Conservation (phyloP, 2,888 invertebrate genomes). For the Netelia fuscicornis region DNA sequence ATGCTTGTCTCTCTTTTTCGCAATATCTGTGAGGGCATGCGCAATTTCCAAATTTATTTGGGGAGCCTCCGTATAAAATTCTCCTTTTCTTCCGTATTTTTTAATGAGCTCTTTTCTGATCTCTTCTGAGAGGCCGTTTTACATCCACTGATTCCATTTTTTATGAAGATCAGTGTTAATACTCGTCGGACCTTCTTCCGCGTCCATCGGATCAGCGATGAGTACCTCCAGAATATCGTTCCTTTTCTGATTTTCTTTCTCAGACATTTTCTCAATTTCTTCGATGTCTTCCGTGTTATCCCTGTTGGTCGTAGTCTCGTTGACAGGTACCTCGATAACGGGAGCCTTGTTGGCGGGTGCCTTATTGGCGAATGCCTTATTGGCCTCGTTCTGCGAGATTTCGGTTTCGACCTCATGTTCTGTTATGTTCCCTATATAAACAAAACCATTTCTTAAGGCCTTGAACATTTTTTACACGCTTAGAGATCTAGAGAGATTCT, state of each 20-base stretch:
- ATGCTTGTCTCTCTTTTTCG: constrained; percentile 61
- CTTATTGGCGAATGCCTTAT: too few species aligned
- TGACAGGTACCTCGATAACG: not conserved
- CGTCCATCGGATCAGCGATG: constrained; percentile 38
- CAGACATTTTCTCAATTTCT: constrained; percentile 17
- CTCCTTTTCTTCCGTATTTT: constrained; percentile 51
- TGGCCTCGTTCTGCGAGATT: too few species aligned
- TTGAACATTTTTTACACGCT: too few species aligned
- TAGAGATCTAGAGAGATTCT: too few species aligned
- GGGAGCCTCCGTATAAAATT: constrained; percentile 52
- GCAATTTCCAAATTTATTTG: constrained; percentile 58
- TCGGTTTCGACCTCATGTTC: too few species aligned
- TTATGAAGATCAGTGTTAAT: too few species aligned
- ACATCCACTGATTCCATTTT: constrained; percentile 71
- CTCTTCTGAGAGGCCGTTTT: constrained; percentile 71
- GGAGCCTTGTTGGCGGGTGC: constrained; percentile 5
- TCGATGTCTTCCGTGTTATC: constrained; percentile 21
- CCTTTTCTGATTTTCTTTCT: constrained; percentile 4
- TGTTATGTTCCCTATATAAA: too few species aligned
- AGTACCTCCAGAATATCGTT: constrained; percentile 23
- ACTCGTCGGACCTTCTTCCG: too few species aligned
- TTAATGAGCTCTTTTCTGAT: constrained; percentile 46
- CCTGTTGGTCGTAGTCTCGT: not conserved
- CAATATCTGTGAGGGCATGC: constrained; percentile 42
- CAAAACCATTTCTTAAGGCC: too few species aligned